Percentiles rank a stretch among this genome's conserved stretches.
phyloP scores from a whole-genome alignment of 2,888 invertebrate genomes.

The Tiliacea aurago region DNA sequence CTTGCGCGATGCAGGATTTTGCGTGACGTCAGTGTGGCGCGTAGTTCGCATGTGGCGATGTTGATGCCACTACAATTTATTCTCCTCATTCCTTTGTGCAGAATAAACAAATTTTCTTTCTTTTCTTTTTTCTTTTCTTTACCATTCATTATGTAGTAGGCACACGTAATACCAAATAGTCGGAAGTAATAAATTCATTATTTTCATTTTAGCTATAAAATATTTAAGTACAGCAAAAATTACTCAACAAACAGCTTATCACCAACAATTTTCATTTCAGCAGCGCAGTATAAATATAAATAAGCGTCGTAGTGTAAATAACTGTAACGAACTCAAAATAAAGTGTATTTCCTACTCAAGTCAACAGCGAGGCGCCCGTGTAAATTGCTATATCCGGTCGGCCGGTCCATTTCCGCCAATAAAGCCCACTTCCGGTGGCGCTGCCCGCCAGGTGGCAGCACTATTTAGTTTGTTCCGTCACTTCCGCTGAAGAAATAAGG shows the following conservation, averaged over 20 bases:
- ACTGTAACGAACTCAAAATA: constrained; percentile 63
- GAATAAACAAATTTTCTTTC: no score
- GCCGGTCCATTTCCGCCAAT: constrained; percentile 85
- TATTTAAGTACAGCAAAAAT: background rate
- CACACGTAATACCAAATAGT: no score
- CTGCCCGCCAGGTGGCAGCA: constrained; percentile 79
- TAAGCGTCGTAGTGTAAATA: constrained; percentile 30
- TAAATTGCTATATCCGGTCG: constrained; percentile 86
- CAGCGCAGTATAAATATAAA: constrained; percentile 25
- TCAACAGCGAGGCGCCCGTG: constrained; percentile 72
- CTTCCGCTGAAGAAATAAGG: constrained; percentile 66
- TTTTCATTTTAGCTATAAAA: background rate
- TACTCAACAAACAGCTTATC: constrained; percentile 3
- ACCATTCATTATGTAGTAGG: no score
- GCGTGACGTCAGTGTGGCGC: no score
- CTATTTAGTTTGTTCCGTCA: constrained; percentile 80
- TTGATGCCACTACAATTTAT: no score
- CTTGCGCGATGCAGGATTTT: no score
- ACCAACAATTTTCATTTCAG: background rate
- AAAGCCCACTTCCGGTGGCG: constrained; percentile 78
- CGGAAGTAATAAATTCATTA: no score
- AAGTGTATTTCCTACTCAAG: constrained; percentile 72
- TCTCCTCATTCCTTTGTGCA: no score
- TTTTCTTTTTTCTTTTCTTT: no score
- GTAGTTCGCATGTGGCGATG: no score